phyloP scores from a whole-genome alignment of 2,888 invertebrate genomes.

The Epinotia ramella region DNA sequence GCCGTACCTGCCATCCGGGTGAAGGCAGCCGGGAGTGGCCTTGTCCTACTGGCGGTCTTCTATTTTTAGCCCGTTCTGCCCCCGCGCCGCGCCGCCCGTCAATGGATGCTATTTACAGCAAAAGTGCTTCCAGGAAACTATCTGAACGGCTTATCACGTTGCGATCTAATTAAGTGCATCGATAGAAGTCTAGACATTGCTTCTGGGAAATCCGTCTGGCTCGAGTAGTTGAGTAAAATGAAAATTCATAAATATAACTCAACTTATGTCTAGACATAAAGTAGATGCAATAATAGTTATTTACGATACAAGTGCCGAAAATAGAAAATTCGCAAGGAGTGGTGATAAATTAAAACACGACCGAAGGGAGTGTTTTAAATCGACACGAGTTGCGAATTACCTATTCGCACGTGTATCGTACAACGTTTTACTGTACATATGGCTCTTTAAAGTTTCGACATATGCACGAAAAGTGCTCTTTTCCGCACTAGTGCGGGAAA shows the following conservation, averaged over 20 bases:
- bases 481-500: too few relatives aligned
- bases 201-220: neutral
- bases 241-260: neutral
- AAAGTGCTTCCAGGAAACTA: conserved; percentile 55
- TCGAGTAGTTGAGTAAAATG: neutral
- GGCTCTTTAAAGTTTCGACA: too few relatives aligned
- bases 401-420: too few relatives aligned
- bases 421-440: too few relatives aligned
- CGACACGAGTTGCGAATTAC: too few relatives aligned
- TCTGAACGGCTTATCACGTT: conserved; percentile 45
- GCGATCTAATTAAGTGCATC: conserved; percentile 36
- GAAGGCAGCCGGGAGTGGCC: conserved; percentile 71
- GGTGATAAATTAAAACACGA: too few relatives aligned
- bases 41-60: conserved; percentile 78
- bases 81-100: conserved; percentile 62
- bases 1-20: conserved; percentile 67
- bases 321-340: too few relatives aligned
- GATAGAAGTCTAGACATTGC: conserved; percentile 9
- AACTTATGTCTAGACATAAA: neutral
- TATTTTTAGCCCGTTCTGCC: conserved; percentile 73
- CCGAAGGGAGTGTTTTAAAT: too few relatives aligned
- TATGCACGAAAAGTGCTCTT: too few relatives aligned
- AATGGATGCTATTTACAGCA: conserved; percentile 77
- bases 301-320: too few relatives aligned
- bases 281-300: neutral